These are phyloP conservation scores for Stomatorhinus ivindoensis DNA, from an alignment of 2,113 vertebrate species.

Conservation along the genomic window DNA sequence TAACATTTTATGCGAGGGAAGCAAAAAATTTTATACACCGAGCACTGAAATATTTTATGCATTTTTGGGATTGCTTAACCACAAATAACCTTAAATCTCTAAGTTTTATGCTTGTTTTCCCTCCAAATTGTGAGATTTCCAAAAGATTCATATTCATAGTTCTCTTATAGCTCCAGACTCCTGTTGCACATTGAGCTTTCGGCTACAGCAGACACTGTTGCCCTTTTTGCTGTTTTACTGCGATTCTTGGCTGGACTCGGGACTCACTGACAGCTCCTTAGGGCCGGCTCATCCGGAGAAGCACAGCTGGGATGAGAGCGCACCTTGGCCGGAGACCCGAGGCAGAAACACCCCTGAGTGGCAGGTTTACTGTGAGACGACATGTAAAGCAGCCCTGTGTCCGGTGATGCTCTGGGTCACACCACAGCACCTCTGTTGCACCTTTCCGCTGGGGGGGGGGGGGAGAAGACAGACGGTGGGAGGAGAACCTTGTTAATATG, in stretches of 20 bases:
- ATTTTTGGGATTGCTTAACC: background rate
- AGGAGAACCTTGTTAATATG: slow-evolving; percentile 17
- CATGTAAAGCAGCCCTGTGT: background rate
- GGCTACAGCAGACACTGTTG: background rate
- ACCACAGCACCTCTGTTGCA: background rate
- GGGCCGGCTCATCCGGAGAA: background rate
- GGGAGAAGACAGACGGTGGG: background rate
- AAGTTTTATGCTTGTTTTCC: background rate
- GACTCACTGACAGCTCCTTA: slow-evolving; percentile 2
- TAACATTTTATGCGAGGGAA: background rate
- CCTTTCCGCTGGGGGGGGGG: background rate
- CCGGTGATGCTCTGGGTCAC: background rate
- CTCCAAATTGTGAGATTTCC: background rate
- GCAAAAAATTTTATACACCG: background rate
- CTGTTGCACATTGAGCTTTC: background rate
- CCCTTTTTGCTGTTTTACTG: background rate
- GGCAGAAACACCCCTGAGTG: background rate
- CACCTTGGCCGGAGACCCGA: background rate
- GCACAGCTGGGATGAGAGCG: slow-evolving; percentile 12
- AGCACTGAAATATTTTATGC: background rate
- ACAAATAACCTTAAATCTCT: background rate
- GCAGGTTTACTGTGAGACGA: background rate
- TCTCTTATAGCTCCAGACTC: background rate
- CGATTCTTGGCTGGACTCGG: background rate
- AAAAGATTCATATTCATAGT: slow-evolving; percentile 13